A percentile compares a stretch with the other conserved stretches of the same genome.
Conservation (phyloP, 2,113 vertebrate genomes). For the Rhea americana region DNA sequence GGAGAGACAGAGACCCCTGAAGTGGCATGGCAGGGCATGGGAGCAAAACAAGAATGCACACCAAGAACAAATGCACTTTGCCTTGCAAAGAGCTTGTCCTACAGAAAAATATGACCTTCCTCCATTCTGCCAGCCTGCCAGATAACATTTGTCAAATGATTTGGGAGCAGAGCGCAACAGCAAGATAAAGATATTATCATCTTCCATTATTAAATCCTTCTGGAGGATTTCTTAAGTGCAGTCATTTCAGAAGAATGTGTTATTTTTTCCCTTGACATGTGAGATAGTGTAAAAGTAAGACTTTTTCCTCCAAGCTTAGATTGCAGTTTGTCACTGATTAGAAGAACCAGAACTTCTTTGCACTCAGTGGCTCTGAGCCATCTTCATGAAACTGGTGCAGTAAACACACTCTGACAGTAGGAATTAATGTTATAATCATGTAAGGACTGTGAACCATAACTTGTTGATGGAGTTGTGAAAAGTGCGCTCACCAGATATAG, state of each 20-base stretch:
- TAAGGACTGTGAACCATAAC: slow-evolving; percentile 66
- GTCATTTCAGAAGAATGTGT: background rate
- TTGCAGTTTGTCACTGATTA: slow-evolving; percentile 62
- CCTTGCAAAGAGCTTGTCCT: background rate
- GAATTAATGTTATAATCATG: slow-evolving; percentile 72
- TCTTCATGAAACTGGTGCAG: slow-evolving; percentile 54
- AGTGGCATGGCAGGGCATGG: background rate
- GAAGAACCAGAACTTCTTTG: slow-evolving; percentile 54
- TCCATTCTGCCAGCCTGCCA: background rate
- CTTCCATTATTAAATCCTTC: slow-evolving; percentile 56
- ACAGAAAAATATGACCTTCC: background rate
- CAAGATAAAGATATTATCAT: slow-evolving; percentile 46
- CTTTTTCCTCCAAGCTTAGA: slow-evolving; percentile 43
- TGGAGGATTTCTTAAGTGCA: slow-evolving; percentile 14
- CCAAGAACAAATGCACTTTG: background rate
- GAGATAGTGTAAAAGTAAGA: slow-evolving; percentile 60
- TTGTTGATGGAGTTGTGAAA: slow-evolving; percentile 71
- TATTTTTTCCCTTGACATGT: slow-evolving; percentile 45
- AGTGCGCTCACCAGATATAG: slow-evolving; percentile 68
- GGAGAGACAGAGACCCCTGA: background rate
- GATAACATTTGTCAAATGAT: slow-evolving; percentile 40
- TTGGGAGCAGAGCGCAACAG: background rate
- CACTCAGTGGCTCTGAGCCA: slow-evolving; percentile 54
- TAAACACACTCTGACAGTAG: slow-evolving; percentile 66
- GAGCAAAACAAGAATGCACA: background rate